Evolutionary conservation across 2,888 invertebrate species (phyloP), one percentile per base, ranked within the genome.

Genomic region (Limenitis camilla): DNA sequence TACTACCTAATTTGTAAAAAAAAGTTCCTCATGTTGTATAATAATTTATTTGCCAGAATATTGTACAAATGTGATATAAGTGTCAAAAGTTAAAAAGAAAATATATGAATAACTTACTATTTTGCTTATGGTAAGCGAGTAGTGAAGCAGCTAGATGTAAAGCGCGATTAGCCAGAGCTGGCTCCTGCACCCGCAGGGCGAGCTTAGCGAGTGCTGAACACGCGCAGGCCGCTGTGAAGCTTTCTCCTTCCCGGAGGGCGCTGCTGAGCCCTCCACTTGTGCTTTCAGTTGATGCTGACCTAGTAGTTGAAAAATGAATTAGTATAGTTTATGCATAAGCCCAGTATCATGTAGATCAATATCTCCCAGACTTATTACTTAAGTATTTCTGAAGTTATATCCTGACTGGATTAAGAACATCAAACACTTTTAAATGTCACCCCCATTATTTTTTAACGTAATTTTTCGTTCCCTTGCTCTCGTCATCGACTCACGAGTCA

Each of bases 181-280:
- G 49, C 5, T 55, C 49, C 29, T 48, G n/a, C n/a, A n/a, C 49
- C 6, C 71, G 69, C 44, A 99, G 89, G 0, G 96, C 94, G 66
- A 99, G 83, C 85, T 99, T 99, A 38, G 96, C 93, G 47, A 99
- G 88, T 31, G 96, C 95, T 1, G 97, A 95, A 40, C 96, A 95
- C 19, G 99, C 87, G 39, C 97, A 93, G 9, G 98, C 97, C 2
- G 95, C 97, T 56, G 98, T 94, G 83, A 98, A 99, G 81, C 97
- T 97, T 72, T 99, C 97, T 2, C 98, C 98, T 61, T 95, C 94
- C 89, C 96, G 92, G 69, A 99, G 89, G 71, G 97, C 97, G 63
- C 94, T 92, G 35, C 96, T 91, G 52, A 98, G 82, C 6, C 95
- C 92, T 10, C 60, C 68, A 0, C 58, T 0, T 8, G 31, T 19